Evolutionary conservation across 2,797 vertebrate species (phyloP), one percentile per base, ranked within the genome.

Genomic region (Pangasius larnaudii): DNA sequence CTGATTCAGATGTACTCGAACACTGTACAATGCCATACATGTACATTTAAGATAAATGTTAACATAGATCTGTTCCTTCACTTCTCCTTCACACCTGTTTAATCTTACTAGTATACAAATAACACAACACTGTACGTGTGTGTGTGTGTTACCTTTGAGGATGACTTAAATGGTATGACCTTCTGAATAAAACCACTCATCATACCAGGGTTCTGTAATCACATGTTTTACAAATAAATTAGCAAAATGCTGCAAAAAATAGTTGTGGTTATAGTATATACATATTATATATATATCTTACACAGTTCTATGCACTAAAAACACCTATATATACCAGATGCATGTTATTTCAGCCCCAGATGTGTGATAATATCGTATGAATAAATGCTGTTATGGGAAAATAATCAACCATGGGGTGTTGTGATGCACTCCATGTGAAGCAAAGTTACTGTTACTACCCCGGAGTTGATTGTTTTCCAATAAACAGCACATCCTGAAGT

Each of bases 151-250:
- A 95, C 93, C 93, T 94, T 92, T 13, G 91, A 74, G 2, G 88
- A 19, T 0, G 93, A 90, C 83, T 91, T 94, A 91, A 95, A 95
- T 0, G 95, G 95, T 80, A 94, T 94, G 46, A 95, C 90, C 78
- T 93, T 95, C 59, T 95, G 91, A 90, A 95, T 91, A 0, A 91
- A 51, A 11, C 77, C 91, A 61, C 93, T 94, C 93, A 92, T 94
- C 90, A 95, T 83, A 0, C 91, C 92, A 0, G 71, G 63, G 69
- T 86, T 92, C 93, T 95, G 90, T 7, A 22, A 84, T 74, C 78
- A n/a, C 18, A 79, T 56, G 19, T 22, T 80, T 36, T 36, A 39
- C 53, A 82, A 71, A 79, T 10, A 42, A 53, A 1, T 27, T 56
- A 36, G 4, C 71, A 14, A 59, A 39, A 33, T 18, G 63, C 27